Evolutionary conservation across 2,888 invertebrate species (phyloP).

Genomic region (Ametastegia equiseti): DNA sequence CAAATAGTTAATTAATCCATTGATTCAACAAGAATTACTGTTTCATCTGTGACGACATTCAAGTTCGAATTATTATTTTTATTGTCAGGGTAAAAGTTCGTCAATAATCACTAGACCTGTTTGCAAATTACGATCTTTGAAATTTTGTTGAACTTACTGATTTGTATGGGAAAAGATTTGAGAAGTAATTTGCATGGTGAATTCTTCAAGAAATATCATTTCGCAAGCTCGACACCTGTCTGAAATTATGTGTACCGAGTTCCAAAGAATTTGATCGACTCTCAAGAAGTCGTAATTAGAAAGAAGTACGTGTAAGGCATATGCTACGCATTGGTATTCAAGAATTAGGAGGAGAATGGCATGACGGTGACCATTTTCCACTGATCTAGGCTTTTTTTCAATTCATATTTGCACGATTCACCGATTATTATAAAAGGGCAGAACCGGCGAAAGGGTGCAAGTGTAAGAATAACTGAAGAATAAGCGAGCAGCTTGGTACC

Average conservation of each 20-base stretch:
- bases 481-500: not conserved
- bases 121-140: no score
- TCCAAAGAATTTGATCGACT: not conserved
- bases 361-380: not conserved
- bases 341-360: not conserved
- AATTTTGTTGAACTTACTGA: no score
- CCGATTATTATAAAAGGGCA: not conserved
- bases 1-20: not conserved
- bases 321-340: not conserved
- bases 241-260: not conserved
- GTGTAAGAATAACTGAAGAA: constrained; percentile 13
- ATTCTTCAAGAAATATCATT: not conserved
- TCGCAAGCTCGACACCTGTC: not conserved
- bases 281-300: not conserved
- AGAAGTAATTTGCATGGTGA: not conserved
- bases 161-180: not conserved
- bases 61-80: no score
- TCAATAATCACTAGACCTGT: no score
- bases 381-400: not conserved
- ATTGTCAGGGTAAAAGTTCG: no score
- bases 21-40: no score
- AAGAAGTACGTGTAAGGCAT: not conserved
- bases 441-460: not conserved
- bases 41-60: no score
- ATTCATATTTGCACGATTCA: not conserved